phyloP scores from a whole-genome alignment of 2,113 vertebrate genomes.

The Arvicanthis niloticus region DNA sequence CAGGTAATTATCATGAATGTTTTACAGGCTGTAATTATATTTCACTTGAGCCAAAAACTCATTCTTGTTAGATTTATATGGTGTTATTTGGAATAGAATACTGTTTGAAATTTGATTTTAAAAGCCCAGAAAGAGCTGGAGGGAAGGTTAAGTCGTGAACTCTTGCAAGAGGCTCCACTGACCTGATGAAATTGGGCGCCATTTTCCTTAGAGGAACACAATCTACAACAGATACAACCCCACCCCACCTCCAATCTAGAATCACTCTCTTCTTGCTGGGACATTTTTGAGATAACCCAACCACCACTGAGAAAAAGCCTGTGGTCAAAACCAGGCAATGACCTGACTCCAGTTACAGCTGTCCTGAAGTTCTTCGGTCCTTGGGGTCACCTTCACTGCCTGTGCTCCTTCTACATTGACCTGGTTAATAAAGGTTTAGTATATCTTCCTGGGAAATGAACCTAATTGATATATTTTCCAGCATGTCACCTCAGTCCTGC shows the following conservation, averaged over 20 bases:
- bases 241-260: not conserved
- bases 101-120: not conserved
- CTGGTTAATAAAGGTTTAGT: not conserved
- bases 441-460: not conserved
- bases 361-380: not conserved
- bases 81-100: not conserved
- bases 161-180: not conserved
- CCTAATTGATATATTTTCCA: constrained; percentile 36
- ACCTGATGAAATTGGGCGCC: not conserved
- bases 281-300: accelerated
- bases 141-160: not conserved
- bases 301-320: accelerated
- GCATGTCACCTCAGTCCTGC: not conserved
- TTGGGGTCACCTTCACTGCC: not conserved
- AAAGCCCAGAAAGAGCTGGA: too few relatives aligned
- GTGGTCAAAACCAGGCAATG: too few relatives aligned
- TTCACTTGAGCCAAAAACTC: not conserved
- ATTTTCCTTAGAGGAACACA: not conserved
- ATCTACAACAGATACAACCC: not conserved
- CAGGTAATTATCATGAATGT: not conserved
- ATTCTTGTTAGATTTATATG: not conserved
- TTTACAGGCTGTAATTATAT: not conserved
- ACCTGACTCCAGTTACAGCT: accelerated
- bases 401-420: not conserved
- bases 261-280: accelerated